Percentiles rank a stretch among this genome's conserved stretches.
phyloP scores from a whole-genome alignment of 2,113 vertebrate species.

The Brienomyrus longianalis region DNA sequence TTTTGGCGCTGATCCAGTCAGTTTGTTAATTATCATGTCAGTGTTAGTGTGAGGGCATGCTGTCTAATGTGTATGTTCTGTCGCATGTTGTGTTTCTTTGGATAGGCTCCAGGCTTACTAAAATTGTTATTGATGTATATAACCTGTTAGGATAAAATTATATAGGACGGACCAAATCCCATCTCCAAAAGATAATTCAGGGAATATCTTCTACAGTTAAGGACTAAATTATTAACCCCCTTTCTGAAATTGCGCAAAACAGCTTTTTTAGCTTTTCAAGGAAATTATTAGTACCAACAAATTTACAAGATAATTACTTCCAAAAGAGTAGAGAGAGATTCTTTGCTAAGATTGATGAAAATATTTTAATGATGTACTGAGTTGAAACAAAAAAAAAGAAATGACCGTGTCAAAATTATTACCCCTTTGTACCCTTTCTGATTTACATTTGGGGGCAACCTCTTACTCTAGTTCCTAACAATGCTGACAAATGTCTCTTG shows the following conservation, averaged over 20 bases:
- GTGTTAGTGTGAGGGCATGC: background rate
- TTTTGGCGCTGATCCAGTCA: background rate
- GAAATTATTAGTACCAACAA: background rate
- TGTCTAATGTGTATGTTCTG: background rate
- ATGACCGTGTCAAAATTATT: background rate
- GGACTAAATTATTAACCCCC: background rate
- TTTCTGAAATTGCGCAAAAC: background rate
- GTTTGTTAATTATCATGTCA: background rate
- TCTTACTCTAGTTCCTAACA: background rate
- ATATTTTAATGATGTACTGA: background rate
- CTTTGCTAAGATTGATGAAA: background rate
- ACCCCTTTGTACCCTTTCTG: background rate
- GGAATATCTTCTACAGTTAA: background rate
- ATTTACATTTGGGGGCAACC: background rate
- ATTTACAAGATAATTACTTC: background rate
- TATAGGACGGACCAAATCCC: background rate
- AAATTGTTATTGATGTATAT: background rate
- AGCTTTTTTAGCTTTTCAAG: background rate
- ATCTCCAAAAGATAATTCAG: background rate
- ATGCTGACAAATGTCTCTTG: background rate
- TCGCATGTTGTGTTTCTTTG: background rate
- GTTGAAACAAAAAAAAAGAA: background rate
- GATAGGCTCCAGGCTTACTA: background rate
- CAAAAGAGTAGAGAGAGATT: background rate
- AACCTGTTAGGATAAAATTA: background rate